Conservation (phyloP, 2,888 invertebrate species). For the Furcula furcula region DNA sequence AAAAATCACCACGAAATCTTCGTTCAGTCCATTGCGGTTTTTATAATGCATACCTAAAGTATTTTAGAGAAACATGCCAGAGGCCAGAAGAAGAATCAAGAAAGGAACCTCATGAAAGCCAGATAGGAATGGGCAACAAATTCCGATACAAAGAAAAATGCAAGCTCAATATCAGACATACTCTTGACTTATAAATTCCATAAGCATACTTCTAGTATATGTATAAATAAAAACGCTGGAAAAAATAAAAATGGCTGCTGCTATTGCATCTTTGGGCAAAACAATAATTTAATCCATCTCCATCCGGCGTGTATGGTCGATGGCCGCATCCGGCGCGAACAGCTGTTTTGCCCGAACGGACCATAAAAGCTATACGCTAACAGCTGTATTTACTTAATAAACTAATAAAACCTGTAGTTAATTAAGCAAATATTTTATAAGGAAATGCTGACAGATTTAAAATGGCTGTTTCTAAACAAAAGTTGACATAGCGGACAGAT, state of each 20-base stretch:
- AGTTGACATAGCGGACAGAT: too few relatives aligned
- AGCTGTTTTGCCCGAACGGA: slow-evolving; percentile 25
- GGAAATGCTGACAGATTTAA: too few relatives aligned
- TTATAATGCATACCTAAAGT: too few relatives aligned
- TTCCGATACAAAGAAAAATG: not conserved
- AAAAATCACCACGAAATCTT: too few relatives aligned
- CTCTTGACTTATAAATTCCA: slow-evolving; percentile 9
- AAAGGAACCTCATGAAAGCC: not conserved
- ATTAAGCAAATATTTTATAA: too few relatives aligned
- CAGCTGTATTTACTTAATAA: slow-evolving; percentile 26
- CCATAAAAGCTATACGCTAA: slow-evolving; percentile 12
- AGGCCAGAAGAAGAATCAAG: too few relatives aligned
- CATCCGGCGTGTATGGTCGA: slow-evolving; percentile 26
- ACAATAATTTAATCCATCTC: slow-evolving; percentile 30
- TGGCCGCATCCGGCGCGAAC: slow-evolving; percentile 22
- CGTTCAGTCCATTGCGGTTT: too few relatives aligned
- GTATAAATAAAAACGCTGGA: too few relatives aligned
- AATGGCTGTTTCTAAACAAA: too few relatives aligned
- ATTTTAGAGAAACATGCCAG: too few relatives aligned
- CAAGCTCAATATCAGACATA: slow-evolving; percentile 3
- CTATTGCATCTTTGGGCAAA: slow-evolving; percentile 20
- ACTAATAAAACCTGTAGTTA: too few relatives aligned
- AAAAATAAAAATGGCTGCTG: slow-evolving; percentile 10
- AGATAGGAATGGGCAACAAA: not conserved
- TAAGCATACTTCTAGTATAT: slow-evolving; percentile 3